These are phyloP conservation scores for Drosophila yakuba DNA, from an alignment of 1,140 invertebrate genomes.

Conservation along the genomic window DNA sequence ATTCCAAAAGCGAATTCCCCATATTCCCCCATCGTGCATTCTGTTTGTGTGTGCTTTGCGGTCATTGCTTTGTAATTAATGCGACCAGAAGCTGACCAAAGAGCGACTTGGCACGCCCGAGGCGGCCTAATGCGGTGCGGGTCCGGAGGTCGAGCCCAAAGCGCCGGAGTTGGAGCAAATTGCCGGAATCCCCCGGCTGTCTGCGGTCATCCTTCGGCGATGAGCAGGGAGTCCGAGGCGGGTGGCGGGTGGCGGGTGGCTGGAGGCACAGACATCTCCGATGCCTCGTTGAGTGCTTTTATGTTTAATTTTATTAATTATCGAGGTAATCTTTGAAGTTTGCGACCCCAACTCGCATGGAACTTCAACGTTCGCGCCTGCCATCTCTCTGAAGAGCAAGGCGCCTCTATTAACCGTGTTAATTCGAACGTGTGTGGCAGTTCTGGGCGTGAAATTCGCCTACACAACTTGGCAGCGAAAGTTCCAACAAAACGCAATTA, in stretches of 20 bases:
- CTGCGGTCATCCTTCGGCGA: conserved; percentile 22
- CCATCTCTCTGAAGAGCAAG: conserved; percentile 8
- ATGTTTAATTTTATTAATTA: conserved; percentile 82
- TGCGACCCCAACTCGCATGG: conserved; percentile 24
- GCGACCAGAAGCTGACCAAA: conserved; percentile 59
- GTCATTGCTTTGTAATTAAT: conserved; percentile 82
- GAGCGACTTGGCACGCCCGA: conserved; percentile 59
- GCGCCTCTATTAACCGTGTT: conserved; percentile 68
- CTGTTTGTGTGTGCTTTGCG: conserved; percentile 45
- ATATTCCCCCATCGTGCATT: conserved; percentile 8
- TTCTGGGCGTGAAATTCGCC: conserved; percentile 14
- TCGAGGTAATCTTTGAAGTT: conserved; percentile 77
- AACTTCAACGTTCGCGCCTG: conserved; percentile 30
- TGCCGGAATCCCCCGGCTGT: conserved; percentile 1
- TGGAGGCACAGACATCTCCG: background rate
- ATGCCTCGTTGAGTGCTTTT: conserved; percentile 65
- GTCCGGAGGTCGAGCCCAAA: conserved; percentile 12
- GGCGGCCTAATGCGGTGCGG: conserved; percentile 56
- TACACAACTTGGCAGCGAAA: conserved; percentile 10
- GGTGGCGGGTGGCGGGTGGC: background rate
- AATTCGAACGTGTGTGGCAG: conserved; percentile 48
- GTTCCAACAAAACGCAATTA: conserved; percentile 38
- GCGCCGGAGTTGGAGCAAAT: conserved; percentile 1
- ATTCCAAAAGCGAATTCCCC: background rate
- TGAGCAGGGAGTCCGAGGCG: too few relatives aligned